A percentile compares a stretch with the other conserved stretches of the same genome.
phyloP scores from a whole-genome alignment of 1,140 invertebrate genomes.

The Aricia agestis region DNA sequence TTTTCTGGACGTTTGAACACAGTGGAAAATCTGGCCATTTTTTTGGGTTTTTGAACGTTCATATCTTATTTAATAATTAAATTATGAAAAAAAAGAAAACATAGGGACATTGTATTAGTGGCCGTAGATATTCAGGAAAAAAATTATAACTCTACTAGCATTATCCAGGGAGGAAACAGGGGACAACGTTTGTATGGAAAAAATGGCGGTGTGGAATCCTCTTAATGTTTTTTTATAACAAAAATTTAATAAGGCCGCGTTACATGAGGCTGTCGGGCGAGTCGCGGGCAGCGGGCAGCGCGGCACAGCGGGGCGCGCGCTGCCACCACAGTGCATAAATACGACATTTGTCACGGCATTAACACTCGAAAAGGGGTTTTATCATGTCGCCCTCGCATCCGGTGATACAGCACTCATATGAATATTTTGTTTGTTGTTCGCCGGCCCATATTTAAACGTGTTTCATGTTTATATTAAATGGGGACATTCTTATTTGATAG shows the following conservation, averaged over 20 bases:
- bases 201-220: too few relatives aligned
- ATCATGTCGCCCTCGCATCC: conserved; percentile 68
- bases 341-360: conserved; percentile 73
- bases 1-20: too few relatives aligned
- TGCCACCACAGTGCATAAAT: conserved; percentile 64
- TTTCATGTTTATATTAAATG: conserved; percentile 19
- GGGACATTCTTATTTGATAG: conserved; percentile 8
- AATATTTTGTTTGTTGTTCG: conserved; percentile 50
- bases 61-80: too few relatives aligned
- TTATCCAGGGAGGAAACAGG: too few relatives aligned
- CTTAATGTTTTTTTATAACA: not conserved
- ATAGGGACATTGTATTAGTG: too few relatives aligned
- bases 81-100: too few relatives aligned
- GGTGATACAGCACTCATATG: conserved; percentile 44
- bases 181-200: too few relatives aligned
- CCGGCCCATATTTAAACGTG: conserved; percentile 34
- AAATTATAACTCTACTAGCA: too few relatives aligned
- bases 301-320: conserved; percentile 50
- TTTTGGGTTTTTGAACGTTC: too few relatives aligned
- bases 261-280: conserved; percentile 8
- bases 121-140: too few relatives aligned
- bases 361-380: conserved; percentile 71
- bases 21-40: too few relatives aligned
- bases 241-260: conserved; percentile 2
- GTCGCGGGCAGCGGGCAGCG: conserved; percentile 24